Conservation (phyloP, 2,113 vertebrate genomes). For the Macquaria australasica region DNA sequence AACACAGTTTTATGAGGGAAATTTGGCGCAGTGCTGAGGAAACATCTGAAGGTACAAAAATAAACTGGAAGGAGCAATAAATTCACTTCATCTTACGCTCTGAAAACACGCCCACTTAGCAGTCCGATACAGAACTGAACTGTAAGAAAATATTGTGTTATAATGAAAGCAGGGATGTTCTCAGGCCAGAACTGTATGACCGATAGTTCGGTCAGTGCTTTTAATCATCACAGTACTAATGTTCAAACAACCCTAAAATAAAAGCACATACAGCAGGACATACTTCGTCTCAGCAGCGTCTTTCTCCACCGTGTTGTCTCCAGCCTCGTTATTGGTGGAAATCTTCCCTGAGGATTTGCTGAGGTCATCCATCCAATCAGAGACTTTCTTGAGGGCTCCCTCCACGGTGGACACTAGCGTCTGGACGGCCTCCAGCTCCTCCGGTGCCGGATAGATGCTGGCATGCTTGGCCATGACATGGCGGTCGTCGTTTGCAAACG, state of each 20-base stretch:
- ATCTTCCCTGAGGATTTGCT: constrained; percentile 87
- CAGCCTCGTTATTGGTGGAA: constrained; percentile 69
- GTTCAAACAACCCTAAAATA: background rate
- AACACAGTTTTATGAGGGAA: constrained; percentile 5
- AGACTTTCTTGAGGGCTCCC: constrained; percentile 93
- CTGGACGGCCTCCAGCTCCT: constrained; percentile 94
- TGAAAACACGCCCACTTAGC: background rate
- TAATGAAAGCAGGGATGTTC: background rate
- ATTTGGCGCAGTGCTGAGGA: background rate
- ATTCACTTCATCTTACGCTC: background rate
- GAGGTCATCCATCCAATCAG: constrained; percentile 90
- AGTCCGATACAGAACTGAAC: background rate
- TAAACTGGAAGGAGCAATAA: background rate
- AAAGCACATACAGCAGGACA: background rate
- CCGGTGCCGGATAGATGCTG: constrained; percentile 91
- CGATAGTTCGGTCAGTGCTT: background rate
- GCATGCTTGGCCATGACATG: constrained; percentile 96
- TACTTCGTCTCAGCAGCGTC: constrained; percentile 78
- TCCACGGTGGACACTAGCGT: constrained; percentile 95
- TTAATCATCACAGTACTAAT: background rate
- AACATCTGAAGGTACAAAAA: background rate
- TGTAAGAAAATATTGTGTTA: background rate
- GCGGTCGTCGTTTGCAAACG: constrained; percentile 87
- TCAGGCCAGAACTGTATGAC: background rate
- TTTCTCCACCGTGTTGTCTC: constrained; percentile 81